Evolutionary conservation across 2,888 invertebrate species (phyloP).

Genomic region (Bombylius discolor): DNA sequence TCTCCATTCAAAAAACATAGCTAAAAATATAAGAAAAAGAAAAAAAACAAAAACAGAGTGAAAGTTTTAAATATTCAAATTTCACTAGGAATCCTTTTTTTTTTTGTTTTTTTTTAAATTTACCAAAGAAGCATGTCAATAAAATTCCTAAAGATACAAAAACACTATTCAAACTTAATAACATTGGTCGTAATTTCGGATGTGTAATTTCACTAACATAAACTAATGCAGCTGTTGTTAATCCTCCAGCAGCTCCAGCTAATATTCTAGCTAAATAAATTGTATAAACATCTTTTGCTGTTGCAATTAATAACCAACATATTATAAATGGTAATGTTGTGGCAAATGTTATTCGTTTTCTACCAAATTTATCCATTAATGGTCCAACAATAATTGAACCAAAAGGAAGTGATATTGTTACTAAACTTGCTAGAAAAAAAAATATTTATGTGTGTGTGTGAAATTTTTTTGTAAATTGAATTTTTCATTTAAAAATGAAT

Average conservation of each 20-base stretch:
- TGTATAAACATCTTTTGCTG: constrained; percentile 33
- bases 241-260: constrained; percentile 42
- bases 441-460: background rate
- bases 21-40: constrained; percentile 1
- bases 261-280: constrained; percentile 41
- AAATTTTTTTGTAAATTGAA: too few species aligned
- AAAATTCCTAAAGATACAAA: constrained; percentile 46
- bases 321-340: constrained; percentile 36
- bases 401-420: constrained; percentile 41
- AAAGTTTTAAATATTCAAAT: background rate
- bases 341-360: constrained; percentile 37
- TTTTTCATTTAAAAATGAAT: constrained; percentile 6
- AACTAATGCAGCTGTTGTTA: constrained; percentile 41
- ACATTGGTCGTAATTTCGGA: constrained; percentile 40
- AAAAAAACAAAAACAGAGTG: background rate
- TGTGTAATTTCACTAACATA: constrained; percentile 47
- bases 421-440: constrained; percentile 38
- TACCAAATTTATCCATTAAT: constrained; percentile 43
- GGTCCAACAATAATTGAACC: constrained; percentile 42
- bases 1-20: constrained; percentile 38
- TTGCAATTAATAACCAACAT: constrained; percentile 39
- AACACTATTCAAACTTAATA: constrained; percentile 44
- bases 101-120: too few species aligned
- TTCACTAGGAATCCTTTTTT: too few species aligned
- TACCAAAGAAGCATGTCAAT: constrained; percentile 39